phyloP scores from a whole-genome alignment of 1,140 invertebrate species.

The Caenorhabditis latens region DNA sequence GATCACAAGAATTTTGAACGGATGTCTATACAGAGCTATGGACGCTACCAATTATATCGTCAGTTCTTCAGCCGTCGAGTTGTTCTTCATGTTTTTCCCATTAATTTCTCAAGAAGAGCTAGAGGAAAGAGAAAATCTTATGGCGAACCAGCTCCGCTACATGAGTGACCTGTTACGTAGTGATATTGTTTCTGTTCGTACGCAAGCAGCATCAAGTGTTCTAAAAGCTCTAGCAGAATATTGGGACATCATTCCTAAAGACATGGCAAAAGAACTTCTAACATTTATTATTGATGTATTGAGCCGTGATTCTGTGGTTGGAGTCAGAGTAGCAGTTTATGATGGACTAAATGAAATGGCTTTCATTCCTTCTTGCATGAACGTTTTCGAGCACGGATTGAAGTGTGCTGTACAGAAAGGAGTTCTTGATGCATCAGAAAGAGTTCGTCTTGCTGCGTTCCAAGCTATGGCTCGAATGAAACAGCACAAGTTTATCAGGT shows the following conservation, averaged over 20 bases:
- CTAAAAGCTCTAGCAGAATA: background rate
- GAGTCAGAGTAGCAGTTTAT: slow-evolving; percentile 17
- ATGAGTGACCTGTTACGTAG: background rate
- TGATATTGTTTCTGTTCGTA: background rate
- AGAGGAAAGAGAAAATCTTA: background rate
- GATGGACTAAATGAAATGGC: slow-evolving; percentile 3
- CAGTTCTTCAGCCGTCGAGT: background rate
- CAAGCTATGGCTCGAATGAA: background rate
- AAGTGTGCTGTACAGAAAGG: background rate
- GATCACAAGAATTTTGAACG: slow-evolving; percentile 10
- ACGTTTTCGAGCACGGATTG: background rate
- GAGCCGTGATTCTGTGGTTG: slow-evolving; percentile 1
- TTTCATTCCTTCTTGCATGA: background rate
- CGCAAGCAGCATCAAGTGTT: background rate
- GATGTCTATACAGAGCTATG: slow-evolving; percentile 11
- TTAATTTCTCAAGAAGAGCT: background rate
- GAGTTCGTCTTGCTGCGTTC: background rate
- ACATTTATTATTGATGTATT: background rate
- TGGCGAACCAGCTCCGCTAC: background rate
- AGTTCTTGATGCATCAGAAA: background rate
- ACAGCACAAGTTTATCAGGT: slow-evolving; percentile 30
- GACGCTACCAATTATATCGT: background rate
- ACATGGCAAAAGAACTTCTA: background rate
- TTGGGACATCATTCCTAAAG: background rate
- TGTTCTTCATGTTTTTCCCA: slow-evolving; percentile 42